These are phyloP conservation scores for Drosophila sulfurigaster DNA, from an alignment of 1,140 invertebrate genomes.

Conservation along the genomic window DNA sequence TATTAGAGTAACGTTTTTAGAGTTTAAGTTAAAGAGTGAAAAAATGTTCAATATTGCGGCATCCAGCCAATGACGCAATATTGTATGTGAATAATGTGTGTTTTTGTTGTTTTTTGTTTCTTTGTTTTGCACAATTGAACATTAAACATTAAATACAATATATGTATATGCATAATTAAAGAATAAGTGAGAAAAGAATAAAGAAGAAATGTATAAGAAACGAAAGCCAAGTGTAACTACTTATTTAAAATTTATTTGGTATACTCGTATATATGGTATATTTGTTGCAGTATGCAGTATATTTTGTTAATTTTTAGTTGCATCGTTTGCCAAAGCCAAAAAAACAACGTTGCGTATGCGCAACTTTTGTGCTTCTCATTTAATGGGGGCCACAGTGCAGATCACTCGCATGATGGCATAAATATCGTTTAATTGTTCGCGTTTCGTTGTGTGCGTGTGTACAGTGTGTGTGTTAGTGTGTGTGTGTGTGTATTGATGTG, in stretches of 20 bases:
- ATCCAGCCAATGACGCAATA: slow-evolving; percentile 79
- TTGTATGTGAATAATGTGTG: slow-evolving; percentile 20
- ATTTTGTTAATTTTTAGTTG: background rate
- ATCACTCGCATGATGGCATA: slow-evolving; percentile 52
- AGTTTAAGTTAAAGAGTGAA: slow-evolving; percentile 16
- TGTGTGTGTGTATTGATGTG: slow-evolving; percentile 16
- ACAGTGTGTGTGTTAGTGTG: background rate
- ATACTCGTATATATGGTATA: slow-evolving; percentile 6
- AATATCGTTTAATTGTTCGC: slow-evolving; percentile 69
- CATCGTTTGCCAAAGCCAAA: slow-evolving; percentile 1
- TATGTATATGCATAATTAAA: slow-evolving; percentile 25
- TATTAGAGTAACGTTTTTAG: slow-evolving; percentile 64
- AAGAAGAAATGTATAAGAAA: slow-evolving; percentile 10
- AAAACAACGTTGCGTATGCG: slow-evolving; percentile 44
- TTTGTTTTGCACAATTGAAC: background rate
- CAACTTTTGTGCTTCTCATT: slow-evolving; percentile 51
- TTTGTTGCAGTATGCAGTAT: background rate
- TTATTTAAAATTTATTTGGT: slow-evolving; percentile 35
- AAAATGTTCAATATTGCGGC: slow-evolving; percentile 65
- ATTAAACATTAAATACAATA: slow-evolving; percentile 4
- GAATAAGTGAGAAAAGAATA: slow-evolving; percentile 3
- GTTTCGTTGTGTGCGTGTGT: slow-evolving; percentile 14
- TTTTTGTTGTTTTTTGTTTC: background rate
- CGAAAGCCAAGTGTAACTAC: slow-evolving; percentile 22
- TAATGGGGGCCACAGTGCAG: slow-evolving; percentile 31